Evolutionary conservation across 1,140 invertebrate species (phyloP).

Genomic region (Anastatus disparis): DNA sequence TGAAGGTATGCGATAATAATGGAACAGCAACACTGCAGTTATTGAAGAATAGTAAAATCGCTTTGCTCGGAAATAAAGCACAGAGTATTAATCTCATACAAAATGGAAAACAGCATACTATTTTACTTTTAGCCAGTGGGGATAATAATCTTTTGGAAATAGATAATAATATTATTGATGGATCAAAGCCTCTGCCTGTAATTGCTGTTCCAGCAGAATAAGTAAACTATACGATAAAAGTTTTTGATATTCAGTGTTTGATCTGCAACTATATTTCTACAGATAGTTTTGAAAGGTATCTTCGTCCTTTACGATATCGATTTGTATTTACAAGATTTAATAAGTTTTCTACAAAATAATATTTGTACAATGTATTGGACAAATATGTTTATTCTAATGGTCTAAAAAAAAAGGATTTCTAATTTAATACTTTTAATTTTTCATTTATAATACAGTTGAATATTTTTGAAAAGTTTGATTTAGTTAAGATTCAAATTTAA

Average conservation of each 20-base stretch:
- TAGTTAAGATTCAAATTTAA: slow-evolving; percentile 13
- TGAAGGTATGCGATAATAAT: slow-evolving; percentile 45
- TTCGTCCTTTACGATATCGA: slow-evolving; percentile 11
- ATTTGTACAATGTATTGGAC: slow-evolving; percentile 13
- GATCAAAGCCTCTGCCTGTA: slow-evolving; percentile 47
- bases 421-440: slow-evolving; percentile 19
- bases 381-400: slow-evolving; percentile 13
- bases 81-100: slow-evolving; percentile 57
- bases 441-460: slow-evolving; percentile 7
- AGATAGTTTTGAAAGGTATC: slow-evolving; percentile 26
- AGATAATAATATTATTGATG: slow-evolving; percentile 47
- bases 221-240: slow-evolving; percentile 15
- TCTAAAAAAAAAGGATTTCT: slow-evolving; percentile 6
- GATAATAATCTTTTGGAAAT: slow-evolving; percentile 54
- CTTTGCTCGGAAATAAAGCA: slow-evolving; percentile 52
- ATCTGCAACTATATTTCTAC: slow-evolving; percentile 26
- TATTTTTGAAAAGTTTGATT: slow-evolving; percentile 6
- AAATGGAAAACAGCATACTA: slow-evolving; percentile 57
- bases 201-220: slow-evolving; percentile 50
- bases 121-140: slow-evolving; percentile 54
- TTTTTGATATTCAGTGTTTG: slow-evolving; percentile 27
- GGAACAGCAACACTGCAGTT: slow-evolving; percentile 44
- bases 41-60: slow-evolving; percentile 51
- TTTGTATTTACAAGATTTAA: slow-evolving; percentile 16
- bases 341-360: slow-evolving; percentile 28